These are phyloP conservation scores for Pseudochirops cupreus DNA, from an alignment of 2,797 vertebrate species.

Conservation along the genomic window DNA sequence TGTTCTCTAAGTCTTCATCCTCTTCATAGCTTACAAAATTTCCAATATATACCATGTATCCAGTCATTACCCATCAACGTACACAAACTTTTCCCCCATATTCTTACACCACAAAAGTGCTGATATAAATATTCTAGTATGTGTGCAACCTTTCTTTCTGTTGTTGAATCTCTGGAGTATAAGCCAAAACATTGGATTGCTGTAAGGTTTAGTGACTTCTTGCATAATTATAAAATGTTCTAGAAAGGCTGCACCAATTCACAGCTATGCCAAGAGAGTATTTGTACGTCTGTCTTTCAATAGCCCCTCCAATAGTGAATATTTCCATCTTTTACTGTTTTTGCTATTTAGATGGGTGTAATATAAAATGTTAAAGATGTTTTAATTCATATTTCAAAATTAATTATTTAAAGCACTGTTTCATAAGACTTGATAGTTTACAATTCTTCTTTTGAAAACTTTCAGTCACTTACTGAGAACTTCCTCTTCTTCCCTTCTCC, in stretches of 20 bases:
- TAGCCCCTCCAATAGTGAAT: not conserved
- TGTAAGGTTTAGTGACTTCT: not conserved
- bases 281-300: not conserved
- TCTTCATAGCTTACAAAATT: not conserved
- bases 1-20: not conserved
- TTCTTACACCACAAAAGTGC: not conserved
- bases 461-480: not conserved
- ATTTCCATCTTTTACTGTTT: not conserved
- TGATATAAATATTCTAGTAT: not conserved
- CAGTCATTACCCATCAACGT: not conserved
- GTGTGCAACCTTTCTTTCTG: not conserved
- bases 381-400: not conserved
- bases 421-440: not conserved
- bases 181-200: not conserved
- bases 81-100: not conserved
- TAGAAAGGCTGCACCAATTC: not conserved
- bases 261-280: not conserved
- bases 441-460: not conserved
- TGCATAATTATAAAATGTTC: not conserved
- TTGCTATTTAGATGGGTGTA: not conserved
- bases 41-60: not conserved
- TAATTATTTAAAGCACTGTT: not conserved
- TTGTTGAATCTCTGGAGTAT: not conserved
- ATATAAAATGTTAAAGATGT: not conserved
- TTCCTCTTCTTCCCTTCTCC: not conserved